Percentiles rank a stretch among this genome's conserved stretches.
These are phyloP conservation scores for Numenius arquata DNA, from an alignment of 2,113 vertebrate species.

Conservation along the genomic window DNA sequence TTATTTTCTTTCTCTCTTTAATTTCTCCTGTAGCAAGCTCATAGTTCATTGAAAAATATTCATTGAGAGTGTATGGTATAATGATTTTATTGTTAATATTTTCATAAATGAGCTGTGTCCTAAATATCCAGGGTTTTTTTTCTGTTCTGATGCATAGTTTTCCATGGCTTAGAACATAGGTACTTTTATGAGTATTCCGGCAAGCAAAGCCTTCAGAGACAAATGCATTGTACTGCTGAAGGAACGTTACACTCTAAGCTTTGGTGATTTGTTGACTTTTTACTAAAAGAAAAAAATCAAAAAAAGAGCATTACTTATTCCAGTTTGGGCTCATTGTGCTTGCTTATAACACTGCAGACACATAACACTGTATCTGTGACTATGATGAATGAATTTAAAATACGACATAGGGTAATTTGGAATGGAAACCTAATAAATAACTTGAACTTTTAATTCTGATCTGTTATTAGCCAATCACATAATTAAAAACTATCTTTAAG, in stretches of 20 bases:
- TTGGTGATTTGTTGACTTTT: not conserved
- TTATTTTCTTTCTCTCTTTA: not conserved
- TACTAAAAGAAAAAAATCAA: not conserved
- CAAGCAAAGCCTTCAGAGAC: not conserved
- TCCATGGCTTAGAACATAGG: not conserved
- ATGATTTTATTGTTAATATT: not conserved
- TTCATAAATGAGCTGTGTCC: not conserved
- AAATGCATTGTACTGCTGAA: not conserved
- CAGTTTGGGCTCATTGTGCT: not conserved
- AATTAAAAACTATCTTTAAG: not conserved
- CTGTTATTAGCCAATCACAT: not conserved
- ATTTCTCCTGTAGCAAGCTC: not conserved
- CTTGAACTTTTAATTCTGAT: not conserved
- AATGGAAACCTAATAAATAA: not conserved
- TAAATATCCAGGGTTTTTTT: not conserved
- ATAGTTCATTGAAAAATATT: not conserved
- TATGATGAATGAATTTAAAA: not conserved
- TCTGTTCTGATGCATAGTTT: not conserved
- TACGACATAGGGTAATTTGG: not conserved
- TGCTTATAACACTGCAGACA: not conserved
- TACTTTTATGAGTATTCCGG: not conserved
- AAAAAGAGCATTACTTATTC: not conserved
- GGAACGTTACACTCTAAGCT: not conserved
- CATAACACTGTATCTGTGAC: not conserved
- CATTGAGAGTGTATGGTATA: not conserved